These are phyloP conservation scores for Oenanthe melanoleuca DNA, from an alignment of 2,113 vertebrate species.

Conservation along the genomic window DNA sequence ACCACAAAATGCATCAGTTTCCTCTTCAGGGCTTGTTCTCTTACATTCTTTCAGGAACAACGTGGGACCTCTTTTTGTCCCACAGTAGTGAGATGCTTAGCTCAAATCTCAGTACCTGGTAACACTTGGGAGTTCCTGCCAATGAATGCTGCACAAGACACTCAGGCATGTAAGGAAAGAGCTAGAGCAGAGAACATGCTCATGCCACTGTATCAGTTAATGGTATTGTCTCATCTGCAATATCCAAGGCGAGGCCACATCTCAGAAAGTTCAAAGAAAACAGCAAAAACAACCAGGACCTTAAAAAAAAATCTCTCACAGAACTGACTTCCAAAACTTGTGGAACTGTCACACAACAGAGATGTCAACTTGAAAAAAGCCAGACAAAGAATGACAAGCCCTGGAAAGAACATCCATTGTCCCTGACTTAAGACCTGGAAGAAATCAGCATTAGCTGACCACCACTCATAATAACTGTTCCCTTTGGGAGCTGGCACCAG, in stretches of 20 bases:
- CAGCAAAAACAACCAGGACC: background rate
- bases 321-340: background rate
- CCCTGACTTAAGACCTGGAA: background rate
- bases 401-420: fast-evolving
- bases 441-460: background rate
- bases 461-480: background rate
- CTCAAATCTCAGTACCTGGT: background rate
- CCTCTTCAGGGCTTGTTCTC: background rate
- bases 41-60: background rate
- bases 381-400: background rate
- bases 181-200: background rate
- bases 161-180: fast-evolving
- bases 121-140: background rate
- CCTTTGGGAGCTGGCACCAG: background rate
- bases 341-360: background rate
- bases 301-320: background rate
- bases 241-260: background rate
- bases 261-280: background rate
- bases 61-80: background rate
- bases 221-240: background rate
- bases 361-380: background rate
- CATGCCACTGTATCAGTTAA: background rate
- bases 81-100: background rate
- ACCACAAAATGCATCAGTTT: background rate
- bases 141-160: background rate